Percentiles rank a stretch among this genome's conserved stretches.
Conservation (phyloP, 2,797 vertebrate species). For the Schizopygopsis malacanthus region DNA sequence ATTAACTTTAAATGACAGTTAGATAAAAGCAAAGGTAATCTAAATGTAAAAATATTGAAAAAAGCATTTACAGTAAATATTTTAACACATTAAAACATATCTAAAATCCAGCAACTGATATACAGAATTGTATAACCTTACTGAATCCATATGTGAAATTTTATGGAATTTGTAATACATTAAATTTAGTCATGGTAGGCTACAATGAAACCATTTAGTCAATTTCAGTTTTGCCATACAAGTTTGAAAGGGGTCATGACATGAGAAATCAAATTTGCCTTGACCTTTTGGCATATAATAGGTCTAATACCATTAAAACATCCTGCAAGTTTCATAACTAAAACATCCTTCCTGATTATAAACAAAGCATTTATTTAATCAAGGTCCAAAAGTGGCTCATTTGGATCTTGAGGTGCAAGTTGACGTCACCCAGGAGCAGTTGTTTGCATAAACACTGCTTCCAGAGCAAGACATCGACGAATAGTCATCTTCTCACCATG, state of each 20-base stretch:
- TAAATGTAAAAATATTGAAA: not conserved
- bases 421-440: no score
- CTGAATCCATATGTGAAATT: not conserved
- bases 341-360: no score
- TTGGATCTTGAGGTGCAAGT: no score
- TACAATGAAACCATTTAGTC: not conserved
- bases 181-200: not conserved
- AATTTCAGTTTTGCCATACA: not conserved
- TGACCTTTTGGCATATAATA: no score
- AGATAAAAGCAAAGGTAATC: not conserved
- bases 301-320: no score
- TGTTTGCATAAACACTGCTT: no score
- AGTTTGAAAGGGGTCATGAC: not conserved
- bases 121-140: not conserved
- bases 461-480: no score
- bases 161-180: not conserved
- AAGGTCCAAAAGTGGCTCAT: no score
- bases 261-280: no score
- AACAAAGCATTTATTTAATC: no score
- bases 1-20: not conserved
- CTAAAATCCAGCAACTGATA: not conserved
- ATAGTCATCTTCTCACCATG: no score
- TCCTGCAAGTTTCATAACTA: no score
- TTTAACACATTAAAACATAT: not conserved
- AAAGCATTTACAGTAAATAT: not conserved